Conservation (phyloP, 2,797 vertebrate species). For the Gymnothorax reevesii region DNA sequence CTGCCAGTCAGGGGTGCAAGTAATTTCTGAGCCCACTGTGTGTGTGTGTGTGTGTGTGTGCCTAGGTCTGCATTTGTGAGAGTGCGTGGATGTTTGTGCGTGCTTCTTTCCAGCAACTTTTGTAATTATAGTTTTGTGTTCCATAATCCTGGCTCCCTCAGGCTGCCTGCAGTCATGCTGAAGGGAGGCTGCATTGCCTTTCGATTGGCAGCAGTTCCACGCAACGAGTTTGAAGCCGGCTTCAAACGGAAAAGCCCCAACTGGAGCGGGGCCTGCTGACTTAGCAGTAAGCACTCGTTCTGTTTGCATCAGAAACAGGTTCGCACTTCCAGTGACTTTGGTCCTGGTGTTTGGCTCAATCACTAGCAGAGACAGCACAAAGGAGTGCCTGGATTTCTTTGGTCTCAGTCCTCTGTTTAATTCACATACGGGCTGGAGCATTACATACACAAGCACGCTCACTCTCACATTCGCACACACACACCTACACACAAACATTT, state of each 20-base stretch:
- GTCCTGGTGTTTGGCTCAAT: conserved; percentile 26
- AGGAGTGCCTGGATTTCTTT: not conserved
- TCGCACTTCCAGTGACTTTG: conserved; percentile 29
- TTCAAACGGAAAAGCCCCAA: conserved; percentile 23
- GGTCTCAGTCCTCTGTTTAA: conserved; percentile 29
- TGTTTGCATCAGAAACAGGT: conserved; percentile 27
- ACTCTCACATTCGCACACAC: conserved; percentile 3
- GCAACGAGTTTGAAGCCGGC: conserved; percentile 27
- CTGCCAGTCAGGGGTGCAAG: too few relatives aligned
- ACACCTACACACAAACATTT: conserved; percentile 8
- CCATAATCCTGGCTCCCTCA: not conserved
- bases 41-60: not conserved
- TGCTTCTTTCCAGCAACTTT: conserved; percentile 26
- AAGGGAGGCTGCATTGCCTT: not conserved
- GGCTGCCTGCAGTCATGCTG: conserved; percentile 9
- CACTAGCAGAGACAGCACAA: conserved; percentile 3
- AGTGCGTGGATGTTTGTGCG: conserved; percentile 5
- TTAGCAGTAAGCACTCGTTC: conserved; percentile 29
- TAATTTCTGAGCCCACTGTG: not conserved
- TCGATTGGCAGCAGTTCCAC: not conserved
- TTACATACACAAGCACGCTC: not conserved
- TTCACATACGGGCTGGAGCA: conserved; percentile 21
- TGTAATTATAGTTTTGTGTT: not conserved
- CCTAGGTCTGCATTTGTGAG: conserved; percentile 27
- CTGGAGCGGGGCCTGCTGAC: conserved; percentile 37